Evolutionary conservation across 2,797 vertebrate species (phyloP).

Genomic region (Phrynocephalus vlangalii): DNA sequence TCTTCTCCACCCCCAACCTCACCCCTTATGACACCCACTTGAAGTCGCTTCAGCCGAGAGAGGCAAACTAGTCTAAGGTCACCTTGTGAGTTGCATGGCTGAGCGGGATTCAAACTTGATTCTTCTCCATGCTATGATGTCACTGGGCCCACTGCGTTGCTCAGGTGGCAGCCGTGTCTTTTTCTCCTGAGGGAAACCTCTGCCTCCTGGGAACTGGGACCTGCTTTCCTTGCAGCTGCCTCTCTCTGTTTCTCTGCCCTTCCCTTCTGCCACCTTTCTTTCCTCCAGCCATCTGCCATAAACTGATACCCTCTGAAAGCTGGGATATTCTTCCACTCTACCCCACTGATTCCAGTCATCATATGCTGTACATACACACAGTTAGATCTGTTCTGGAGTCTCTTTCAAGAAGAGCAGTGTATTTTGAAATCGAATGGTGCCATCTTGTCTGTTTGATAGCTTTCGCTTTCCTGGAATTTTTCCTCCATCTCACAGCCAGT

Average conservation of each 20-base stretch:
- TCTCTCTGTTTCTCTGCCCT: not conserved
- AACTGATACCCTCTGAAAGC: conserved; percentile 8
- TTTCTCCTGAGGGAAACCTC: not conserved
- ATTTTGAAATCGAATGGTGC: conserved; percentile 35
- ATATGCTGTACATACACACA: conserved; percentile 10
- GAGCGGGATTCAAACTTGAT: not conserved
- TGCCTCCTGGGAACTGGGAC: not conserved
- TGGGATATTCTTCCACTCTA: not conserved
- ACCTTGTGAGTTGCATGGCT: not conserved
- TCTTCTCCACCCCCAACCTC: too few relatives aligned
- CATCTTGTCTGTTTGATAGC: conserved; percentile 49
- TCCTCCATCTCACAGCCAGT: not conserved
- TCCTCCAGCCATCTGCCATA: conserved; percentile 28
- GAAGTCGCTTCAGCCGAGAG: not conserved
- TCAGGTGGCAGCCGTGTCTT: not conserved
- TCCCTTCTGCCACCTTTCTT: not conserved
- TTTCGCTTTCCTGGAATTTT: conserved; percentile 42
- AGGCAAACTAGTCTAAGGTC: not conserved
- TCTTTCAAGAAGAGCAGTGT: conserved; percentile 32
- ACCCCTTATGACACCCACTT: not conserved
- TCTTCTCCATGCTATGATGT: not conserved
- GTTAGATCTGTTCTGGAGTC: conserved; percentile 33
- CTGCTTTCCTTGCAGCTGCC: not conserved
- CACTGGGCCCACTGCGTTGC: too few relatives aligned
- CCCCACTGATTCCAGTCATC: not conserved